Evolutionary conservation across 2,797 vertebrate species (phyloP).

Genomic region (Sebastes reedi): DNA sequence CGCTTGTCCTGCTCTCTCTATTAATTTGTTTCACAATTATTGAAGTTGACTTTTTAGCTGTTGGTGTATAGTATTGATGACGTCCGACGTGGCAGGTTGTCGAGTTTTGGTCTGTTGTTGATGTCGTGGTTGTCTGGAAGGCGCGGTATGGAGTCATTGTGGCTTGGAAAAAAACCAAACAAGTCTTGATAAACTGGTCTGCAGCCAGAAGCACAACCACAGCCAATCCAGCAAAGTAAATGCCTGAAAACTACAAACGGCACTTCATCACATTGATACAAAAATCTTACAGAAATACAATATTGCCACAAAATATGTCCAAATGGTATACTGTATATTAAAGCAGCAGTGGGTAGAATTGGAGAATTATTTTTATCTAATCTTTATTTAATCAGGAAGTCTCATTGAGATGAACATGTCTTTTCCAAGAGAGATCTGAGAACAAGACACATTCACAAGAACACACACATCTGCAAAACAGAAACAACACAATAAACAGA

Average conservation of each 20-base stretch:
- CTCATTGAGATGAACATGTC: no score
- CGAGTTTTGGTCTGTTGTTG: not conserved
- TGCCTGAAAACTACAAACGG: not conserved
- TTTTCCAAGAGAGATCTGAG: no score
- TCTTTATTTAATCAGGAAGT: no score
- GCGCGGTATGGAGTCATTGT: not conserved
- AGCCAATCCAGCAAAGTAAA: not conserved
- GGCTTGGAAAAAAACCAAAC: not conserved
- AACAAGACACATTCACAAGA: no score
- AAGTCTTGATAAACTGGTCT: not conserved
- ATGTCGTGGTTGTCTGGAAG: not conserved
- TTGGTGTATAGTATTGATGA: not conserved
- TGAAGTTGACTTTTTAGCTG: not conserved
- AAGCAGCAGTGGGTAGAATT: no score
- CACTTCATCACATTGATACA: not conserved
- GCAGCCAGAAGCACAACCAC: no score
- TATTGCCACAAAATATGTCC: not conserved
- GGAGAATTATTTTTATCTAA: no score
- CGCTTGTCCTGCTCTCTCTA: no score
- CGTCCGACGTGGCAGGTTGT: not conserved
- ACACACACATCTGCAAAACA: no score
- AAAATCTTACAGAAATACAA: not conserved
- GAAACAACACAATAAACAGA: no score
- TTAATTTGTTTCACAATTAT: no score
- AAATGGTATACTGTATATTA: no score